phyloP scores from a whole-genome alignment of 2,797 vertebrate genomes.

The Siniperca undulata region DNA sequence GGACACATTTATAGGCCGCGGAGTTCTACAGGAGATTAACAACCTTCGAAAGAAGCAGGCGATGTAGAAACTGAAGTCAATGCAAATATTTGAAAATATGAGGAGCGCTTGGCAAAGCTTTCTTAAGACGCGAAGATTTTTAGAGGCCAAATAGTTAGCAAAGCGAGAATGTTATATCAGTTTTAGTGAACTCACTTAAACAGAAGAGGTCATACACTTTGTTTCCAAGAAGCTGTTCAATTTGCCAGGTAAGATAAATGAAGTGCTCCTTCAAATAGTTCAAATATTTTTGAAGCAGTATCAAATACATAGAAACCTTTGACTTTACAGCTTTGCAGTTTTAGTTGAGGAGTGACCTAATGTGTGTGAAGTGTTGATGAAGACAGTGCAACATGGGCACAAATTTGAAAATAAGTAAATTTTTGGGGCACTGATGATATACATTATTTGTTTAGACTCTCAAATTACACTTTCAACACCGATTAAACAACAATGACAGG shows the following conservation, averaged over 20 bases:
- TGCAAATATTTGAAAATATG: constrained; percentile 28
- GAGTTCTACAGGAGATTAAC: constrained; percentile 6
- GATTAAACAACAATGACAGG: constrained; percentile 34
- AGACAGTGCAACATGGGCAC: background rate
- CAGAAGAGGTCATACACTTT: background rate
- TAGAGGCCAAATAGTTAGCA: background rate
- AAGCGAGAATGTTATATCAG: background rate
- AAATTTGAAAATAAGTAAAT: background rate
- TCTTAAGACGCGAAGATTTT: background rate
- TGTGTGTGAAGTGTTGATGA: background rate
- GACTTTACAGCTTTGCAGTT: background rate
- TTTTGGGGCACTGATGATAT: constrained; percentile 9
- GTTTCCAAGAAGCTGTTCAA: background rate
- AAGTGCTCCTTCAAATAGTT: constrained; percentile 24
- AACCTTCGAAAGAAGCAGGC: constrained; percentile 14
- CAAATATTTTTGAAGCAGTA: constrained; percentile 21
- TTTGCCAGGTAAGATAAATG: background rate
- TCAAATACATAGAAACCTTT: constrained; percentile 9
- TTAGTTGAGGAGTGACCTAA: background rate
- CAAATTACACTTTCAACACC: constrained; percentile 28
- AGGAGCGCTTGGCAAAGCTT: constrained; percentile 4
- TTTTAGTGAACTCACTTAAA: background rate
- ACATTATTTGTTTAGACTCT: constrained; percentile 7
- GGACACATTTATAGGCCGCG: constrained; percentile 45
- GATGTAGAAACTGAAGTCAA: background rate